Evolutionary conservation across 1,140 invertebrate species (phyloP).

Genomic region (Liolophura sinensis): DNA sequence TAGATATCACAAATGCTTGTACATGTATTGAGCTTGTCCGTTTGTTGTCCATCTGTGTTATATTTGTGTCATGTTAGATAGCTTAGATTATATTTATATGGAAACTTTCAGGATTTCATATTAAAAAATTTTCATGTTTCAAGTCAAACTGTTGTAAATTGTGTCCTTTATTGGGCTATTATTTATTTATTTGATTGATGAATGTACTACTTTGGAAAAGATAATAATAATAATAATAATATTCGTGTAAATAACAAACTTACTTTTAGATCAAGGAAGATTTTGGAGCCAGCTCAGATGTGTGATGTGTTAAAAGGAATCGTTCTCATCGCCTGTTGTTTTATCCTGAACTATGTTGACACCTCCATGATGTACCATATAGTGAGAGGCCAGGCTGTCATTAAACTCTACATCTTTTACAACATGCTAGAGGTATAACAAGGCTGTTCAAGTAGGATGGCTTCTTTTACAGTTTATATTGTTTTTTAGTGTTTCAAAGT

Average conservation of each 20-base stretch:
- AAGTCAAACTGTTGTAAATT: no score
- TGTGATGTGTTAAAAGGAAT: slow-evolving; percentile 95
- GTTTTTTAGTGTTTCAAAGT: no score
- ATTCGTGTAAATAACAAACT: no score
- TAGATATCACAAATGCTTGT: no score
- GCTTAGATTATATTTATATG: not conserved
- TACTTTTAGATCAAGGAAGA: slow-evolving; percentile 24
- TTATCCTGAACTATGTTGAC: slow-evolving; percentile 88
- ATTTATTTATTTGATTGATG: no score
- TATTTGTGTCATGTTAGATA: no score
- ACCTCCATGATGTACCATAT: slow-evolving; percentile 99
- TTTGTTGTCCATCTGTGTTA: no score
- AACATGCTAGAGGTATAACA: slow-evolving; percentile 96
- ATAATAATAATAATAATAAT: no score
- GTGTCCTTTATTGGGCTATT: no score
- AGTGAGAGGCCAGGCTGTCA: slow-evolving; percentile 97
- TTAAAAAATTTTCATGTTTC: no score
- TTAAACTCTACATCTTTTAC: slow-evolving; percentile 99
- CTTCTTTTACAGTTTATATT: not conserved
- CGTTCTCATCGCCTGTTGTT: slow-evolving; percentile 82
- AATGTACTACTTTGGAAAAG: no score
- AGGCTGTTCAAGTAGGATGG: slow-evolving; percentile 1
- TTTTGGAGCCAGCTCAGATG: slow-evolving; percentile 86
- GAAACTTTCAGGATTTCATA: not conserved
- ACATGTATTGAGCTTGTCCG: no score